A percentile compares a stretch with the other conserved stretches of the same genome.
Conservation (phyloP, 2,888 invertebrate genomes). For the Drosophila mercatorum region DNA sequence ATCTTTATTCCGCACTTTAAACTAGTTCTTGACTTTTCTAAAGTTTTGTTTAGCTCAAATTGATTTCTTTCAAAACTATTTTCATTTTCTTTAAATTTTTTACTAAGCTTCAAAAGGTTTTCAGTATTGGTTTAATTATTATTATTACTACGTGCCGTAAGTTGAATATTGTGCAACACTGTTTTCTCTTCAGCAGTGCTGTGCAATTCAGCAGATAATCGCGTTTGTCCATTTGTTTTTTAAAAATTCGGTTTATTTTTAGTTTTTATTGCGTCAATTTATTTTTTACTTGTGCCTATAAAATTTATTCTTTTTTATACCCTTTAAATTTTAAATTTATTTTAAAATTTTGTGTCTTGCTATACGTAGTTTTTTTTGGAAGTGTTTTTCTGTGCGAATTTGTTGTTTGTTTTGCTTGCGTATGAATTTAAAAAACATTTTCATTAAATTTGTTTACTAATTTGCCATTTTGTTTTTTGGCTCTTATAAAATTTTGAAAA, state of each 20-base stretch:
- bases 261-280: conserved; percentile 34
- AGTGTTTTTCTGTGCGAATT: conserved; percentile 83
- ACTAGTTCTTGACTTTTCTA: conserved; percentile 39
- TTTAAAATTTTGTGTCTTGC: conserved; percentile 28
- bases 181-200: conserved; percentile 29
- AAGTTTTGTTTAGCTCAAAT: conserved; percentile 2
- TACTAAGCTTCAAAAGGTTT: conserved; percentile 27
- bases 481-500: conserved; percentile 78
- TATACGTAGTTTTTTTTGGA: conserved; percentile 67
- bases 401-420: conserved; percentile 55
- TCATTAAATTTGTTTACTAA: conserved; percentile 71
- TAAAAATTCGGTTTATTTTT: conserved; percentile 65
- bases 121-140: conserved; percentile 6
- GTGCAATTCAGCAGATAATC: conserved; percentile 36
- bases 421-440: conserved; percentile 75
- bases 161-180: conserved; percentile 42
- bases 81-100: conserved; percentile 22
- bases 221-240: conserved; percentile 31
- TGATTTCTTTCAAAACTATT: conserved; percentile 31
- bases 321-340: conserved; percentile 19
- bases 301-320: conserved; percentile 38
- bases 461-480: conserved; percentile 46
- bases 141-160: conserved; percentile 11
- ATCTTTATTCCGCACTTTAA: conserved; percentile 33
- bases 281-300: conserved; percentile 49